Conservation (phyloP, 2,113 vertebrate genomes). For the Promerops cafer region DNA sequence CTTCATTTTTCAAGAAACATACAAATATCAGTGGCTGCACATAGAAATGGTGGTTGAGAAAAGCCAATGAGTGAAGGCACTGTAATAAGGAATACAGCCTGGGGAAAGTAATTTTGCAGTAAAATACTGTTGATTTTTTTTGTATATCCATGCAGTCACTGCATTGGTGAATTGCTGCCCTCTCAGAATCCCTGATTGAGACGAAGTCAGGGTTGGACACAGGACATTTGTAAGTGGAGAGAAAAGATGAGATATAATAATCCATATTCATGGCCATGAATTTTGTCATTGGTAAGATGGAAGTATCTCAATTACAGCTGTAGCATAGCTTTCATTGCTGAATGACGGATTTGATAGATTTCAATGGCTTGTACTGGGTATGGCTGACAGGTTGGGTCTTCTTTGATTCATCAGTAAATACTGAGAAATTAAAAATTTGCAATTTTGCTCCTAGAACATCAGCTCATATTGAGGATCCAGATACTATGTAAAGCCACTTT, state of each 20-base stretch:
- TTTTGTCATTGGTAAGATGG: neutral
- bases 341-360: neutral
- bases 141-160: neutral
- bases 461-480: neutral
- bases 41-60: neutral
- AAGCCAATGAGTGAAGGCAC: neutral
- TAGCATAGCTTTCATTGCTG: neutral
- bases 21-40: neutral
- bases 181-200: neutral
- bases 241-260: neutral
- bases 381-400: neutral
- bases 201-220: neutral
- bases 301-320: neutral
- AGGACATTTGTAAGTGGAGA: neutral
- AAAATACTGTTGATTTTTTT: neutral
- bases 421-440: neutral
- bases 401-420: neutral
- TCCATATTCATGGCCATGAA: neutral
- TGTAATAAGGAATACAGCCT: neutral
- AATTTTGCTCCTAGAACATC: neutral
- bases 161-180: neutral
- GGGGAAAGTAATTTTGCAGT: neutral
- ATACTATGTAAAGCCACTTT: neutral
- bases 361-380: neutral
- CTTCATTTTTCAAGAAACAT: neutral